Conservation (phyloP, 2,797 vertebrate genomes). For the Muscicapa comitata region DNA sequence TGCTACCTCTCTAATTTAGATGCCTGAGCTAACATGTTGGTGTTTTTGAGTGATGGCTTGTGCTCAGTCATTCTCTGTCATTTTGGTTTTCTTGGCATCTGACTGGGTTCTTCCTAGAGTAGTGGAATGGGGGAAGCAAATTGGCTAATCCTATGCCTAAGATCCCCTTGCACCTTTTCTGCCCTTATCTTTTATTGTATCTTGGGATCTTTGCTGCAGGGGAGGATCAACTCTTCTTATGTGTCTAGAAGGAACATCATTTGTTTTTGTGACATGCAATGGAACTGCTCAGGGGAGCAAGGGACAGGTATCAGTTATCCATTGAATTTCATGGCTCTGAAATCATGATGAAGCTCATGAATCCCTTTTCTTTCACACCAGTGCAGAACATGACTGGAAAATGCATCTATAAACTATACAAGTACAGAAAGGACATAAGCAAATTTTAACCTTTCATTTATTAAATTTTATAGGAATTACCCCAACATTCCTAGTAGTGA, state of each 20-base stretch:
- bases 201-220: not conserved
- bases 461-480: not conserved
- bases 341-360: not conserved
- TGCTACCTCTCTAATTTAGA: not conserved
- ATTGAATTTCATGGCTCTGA: not conserved
- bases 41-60: not conserved
- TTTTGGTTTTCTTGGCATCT: not conserved
- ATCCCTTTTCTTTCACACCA: not conserved
- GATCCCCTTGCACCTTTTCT: not conserved
- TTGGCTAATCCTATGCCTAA: not conserved
- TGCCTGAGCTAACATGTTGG: fast-evolving
- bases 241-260: not conserved
- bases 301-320: not conserved
- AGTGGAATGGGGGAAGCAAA: not conserved
- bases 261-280: not conserved
- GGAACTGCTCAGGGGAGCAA: not conserved
- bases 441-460: not conserved
- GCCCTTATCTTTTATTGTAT: not conserved
- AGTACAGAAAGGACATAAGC: not conserved
- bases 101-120: not conserved
- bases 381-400: not conserved
- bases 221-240: not conserved
- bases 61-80: not conserved
- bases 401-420: not conserved
- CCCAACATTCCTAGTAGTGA: not conserved